Conservation (phyloP, 2,113 vertebrate genomes). For the Oncorhynchus kisutch region DNA sequence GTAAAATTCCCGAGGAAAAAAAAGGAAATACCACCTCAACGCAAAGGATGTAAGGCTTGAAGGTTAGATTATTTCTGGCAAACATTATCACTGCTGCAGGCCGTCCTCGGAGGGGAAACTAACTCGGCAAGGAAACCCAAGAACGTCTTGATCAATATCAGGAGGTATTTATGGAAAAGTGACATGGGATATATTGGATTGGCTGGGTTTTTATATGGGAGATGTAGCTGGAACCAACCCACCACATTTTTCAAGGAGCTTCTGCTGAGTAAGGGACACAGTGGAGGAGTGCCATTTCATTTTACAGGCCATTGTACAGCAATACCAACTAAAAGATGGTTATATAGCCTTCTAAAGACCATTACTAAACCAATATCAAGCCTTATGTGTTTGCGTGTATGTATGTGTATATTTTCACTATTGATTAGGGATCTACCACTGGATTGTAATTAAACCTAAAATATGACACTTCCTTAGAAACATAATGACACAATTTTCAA, state of each 20-base stretch:
- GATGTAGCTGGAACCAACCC: constrained; percentile 24
- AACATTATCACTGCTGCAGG: constrained; percentile 35
- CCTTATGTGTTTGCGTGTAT: background rate
- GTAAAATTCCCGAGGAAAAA: background rate
- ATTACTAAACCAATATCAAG: background rate
- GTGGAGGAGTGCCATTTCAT: background rate
- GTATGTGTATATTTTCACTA: background rate
- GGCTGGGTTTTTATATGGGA: constrained; percentile 38
- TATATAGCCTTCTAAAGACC: background rate
- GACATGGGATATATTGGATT: constrained; percentile 44
- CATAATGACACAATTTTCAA: background rate
- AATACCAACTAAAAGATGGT: background rate
- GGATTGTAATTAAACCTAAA: background rate
- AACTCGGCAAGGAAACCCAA: constrained; percentile 55
- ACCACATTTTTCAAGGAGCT: constrained; percentile 25
- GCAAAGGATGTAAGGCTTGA: constrained; percentile 19
- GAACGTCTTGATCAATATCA: constrained; percentile 59
- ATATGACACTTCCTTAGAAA: background rate
- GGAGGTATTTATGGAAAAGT: constrained; percentile 61
- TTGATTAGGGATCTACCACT: background rate
- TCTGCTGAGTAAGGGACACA: constrained; percentile 35
- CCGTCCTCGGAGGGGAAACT: constrained; percentile 21
- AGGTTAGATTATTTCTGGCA: constrained; percentile 56
- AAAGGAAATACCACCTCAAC: background rate
- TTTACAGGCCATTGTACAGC: background rate